A percentile compares a stretch with the other conserved stretches of the same genome.
Conservation (phyloP, 2,888 invertebrate genomes). For the Stenoptilia bipunctidactyla region DNA sequence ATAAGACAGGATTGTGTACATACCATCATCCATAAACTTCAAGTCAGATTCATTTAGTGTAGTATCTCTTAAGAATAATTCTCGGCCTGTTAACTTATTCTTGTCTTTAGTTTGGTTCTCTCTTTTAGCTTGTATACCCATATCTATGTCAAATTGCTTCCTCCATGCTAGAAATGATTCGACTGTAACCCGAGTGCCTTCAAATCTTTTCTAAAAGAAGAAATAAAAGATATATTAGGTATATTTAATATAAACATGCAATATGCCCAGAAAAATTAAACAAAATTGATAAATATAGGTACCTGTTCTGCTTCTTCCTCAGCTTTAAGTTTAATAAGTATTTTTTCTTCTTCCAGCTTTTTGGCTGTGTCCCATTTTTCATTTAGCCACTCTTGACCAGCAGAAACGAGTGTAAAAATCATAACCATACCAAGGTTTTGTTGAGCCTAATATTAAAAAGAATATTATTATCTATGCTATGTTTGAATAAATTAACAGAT, state of each 20-base stretch:
- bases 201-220: slow-evolving; percentile 85
- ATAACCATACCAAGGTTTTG: slow-evolving; percentile 98
- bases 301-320: slow-evolving; percentile 92
- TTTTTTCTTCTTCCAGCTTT: slow-evolving; percentile 77
- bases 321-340: slow-evolving; percentile 76
- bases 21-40: slow-evolving; percentile 92
- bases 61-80: slow-evolving; percentile 93
- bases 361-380: slow-evolving; percentile 85
- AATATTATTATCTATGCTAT: too few species aligned
- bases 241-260: not conserved
- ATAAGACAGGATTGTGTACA: too few species aligned
- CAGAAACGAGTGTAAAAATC: slow-evolving; percentile 95
- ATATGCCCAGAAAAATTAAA: not conserved
- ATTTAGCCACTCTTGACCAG: slow-evolving; percentile 94
- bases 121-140: slow-evolving; percentile 79
- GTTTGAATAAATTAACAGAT: too few species aligned
- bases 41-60: slow-evolving; percentile 97
- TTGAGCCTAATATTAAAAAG: slow-evolving; percentile 65
- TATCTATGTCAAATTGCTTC: slow-evolving; percentile 90
- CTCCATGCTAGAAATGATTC: slow-evolving; percentile 97
- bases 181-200: slow-evolving; percentile 95
- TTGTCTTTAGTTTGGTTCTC: slow-evolving; percentile 79
- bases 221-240: slow-evolving; percentile 1
- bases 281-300: slow-evolving; percentile 9
- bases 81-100: slow-evolving; percentile 91